Percentiles rank a stretch among this genome's conserved stretches.
These are phyloP conservation scores for Hemibagrus guttatus DNA, from an alignment of 2,797 vertebrate genomes.

Conservation along the genomic window DNA sequence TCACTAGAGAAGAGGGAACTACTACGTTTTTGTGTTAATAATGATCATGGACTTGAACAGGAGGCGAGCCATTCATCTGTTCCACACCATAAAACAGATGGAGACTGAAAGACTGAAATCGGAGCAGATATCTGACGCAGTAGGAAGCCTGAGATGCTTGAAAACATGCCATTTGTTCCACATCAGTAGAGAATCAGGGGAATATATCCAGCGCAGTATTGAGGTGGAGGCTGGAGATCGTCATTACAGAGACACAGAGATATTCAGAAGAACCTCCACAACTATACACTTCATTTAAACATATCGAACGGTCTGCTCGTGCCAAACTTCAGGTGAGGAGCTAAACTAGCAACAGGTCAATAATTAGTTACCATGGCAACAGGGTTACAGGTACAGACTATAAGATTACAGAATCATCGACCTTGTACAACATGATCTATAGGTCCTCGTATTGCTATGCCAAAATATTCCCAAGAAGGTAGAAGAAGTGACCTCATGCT, in stretches of 20 bases:
- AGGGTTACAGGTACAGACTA: too few species aligned
- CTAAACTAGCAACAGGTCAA: background rate
- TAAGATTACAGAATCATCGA: background rate
- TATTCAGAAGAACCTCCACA: background rate
- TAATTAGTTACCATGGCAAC: background rate
- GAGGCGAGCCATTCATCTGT: background rate
- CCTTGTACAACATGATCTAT: background rate
- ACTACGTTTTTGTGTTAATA: background rate
- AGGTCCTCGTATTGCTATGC: background rate
- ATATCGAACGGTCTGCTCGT: background rate
- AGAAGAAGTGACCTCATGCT: slow-evolving; percentile 8
- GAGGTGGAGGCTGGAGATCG: slow-evolving; percentile 12
- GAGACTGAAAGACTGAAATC: background rate
- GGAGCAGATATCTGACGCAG: background rate
- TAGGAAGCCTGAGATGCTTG: background rate
- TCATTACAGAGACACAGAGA: slow-evolving; percentile 25
- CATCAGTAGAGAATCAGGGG: slow-evolving; percentile 10
- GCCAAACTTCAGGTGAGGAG: background rate
- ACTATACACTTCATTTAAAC: too few species aligned
- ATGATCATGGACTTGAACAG: background rate
- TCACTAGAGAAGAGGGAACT: background rate
- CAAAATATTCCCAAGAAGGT: background rate
- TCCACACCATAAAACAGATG: slow-evolving; percentile 19
- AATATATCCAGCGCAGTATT: background rate
- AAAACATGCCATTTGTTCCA: slow-evolving; percentile 34